Conservation (phyloP, 2,113 vertebrate genomes). For the Brienomyrus longianalis region DNA sequence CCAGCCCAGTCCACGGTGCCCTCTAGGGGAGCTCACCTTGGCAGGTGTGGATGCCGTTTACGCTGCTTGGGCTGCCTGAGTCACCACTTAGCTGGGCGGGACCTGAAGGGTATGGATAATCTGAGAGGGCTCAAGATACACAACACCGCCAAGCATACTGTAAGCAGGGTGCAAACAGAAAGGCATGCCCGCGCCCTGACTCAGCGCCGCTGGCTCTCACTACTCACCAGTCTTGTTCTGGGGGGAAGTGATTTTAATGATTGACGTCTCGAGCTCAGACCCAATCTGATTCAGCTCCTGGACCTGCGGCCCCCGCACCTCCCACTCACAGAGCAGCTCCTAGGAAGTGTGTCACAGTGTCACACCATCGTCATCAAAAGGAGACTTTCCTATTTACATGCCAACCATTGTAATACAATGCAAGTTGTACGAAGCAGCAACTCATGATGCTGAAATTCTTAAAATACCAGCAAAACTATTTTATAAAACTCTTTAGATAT, state of each 20-base stretch:
- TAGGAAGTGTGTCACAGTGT: slow-evolving; percentile 39
- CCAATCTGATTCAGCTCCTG: slow-evolving; percentile 77
- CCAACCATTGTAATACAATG: neutral
- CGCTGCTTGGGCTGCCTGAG: slow-evolving; percentile 66
- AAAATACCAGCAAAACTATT: neutral
- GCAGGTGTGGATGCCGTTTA: slow-evolving; percentile 98
- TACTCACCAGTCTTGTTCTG: slow-evolving; percentile 68
- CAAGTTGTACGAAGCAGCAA: neutral
- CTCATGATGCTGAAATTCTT: neutral
- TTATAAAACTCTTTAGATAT: neutral
- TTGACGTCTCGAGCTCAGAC: slow-evolving; percentile 79
- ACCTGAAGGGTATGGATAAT: slow-evolving; percentile 53
- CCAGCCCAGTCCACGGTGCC: neutral
- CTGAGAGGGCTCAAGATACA: neutral
- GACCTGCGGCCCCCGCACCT: slow-evolving; percentile 64
- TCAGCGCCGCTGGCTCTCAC: slow-evolving; percentile 17
- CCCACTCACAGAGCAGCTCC: slow-evolving; percentile 79
- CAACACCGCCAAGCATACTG: slow-evolving; percentile 13
- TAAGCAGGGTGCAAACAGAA: neutral
- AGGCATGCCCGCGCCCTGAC: neutral
- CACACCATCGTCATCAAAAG: neutral
- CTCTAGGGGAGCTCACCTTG: slow-evolving; percentile 79
- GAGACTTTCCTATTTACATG: neutral
- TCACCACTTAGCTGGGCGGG: slow-evolving; percentile 61
- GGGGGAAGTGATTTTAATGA: slow-evolving; percentile 82